Conservation (phyloP, 2,113 vertebrate genomes). For the Oplegnathus fasciatus region DNA sequence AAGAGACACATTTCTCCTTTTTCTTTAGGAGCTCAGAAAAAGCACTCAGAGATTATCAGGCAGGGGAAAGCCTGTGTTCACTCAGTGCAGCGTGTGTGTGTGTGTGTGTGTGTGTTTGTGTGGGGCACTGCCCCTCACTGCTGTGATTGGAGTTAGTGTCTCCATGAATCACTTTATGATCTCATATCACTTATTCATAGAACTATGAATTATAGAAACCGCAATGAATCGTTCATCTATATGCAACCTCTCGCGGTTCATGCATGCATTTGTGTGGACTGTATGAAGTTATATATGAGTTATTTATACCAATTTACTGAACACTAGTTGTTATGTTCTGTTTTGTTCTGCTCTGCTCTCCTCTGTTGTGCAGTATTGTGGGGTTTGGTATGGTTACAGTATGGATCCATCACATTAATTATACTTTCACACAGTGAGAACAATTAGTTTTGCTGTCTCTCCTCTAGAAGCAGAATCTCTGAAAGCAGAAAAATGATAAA, state of each 20-base stretch:
- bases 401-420: neutral
- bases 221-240: slow-evolving; percentile 39
- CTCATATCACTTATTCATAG: slow-evolving; percentile 60
- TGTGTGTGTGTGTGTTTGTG: slow-evolving; percentile 5
- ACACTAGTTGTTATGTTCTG: neutral
- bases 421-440: neutral
- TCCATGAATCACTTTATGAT: slow-evolving; percentile 53
- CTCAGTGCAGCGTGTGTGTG: neutral
- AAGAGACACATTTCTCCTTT: neutral
- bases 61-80: neutral
- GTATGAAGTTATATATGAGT: neutral
- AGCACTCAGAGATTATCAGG: neutral
- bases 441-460: neutral
- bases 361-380: neutral
- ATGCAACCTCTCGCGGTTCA: slow-evolving; percentile 1
- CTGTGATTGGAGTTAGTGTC: slow-evolving; percentile 43
- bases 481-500: neutral
- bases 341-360: neutral
- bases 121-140: neutral
- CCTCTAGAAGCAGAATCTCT: neutral
- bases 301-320: neutral
- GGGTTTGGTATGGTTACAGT: neutral
- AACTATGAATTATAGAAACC: slow-evolving; percentile 57
- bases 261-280: neutral
- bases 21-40: neutral